Evolutionary conservation across 2,113 vertebrate genomes (phyloP).

Genomic region (Panthera uncia): DNA sequence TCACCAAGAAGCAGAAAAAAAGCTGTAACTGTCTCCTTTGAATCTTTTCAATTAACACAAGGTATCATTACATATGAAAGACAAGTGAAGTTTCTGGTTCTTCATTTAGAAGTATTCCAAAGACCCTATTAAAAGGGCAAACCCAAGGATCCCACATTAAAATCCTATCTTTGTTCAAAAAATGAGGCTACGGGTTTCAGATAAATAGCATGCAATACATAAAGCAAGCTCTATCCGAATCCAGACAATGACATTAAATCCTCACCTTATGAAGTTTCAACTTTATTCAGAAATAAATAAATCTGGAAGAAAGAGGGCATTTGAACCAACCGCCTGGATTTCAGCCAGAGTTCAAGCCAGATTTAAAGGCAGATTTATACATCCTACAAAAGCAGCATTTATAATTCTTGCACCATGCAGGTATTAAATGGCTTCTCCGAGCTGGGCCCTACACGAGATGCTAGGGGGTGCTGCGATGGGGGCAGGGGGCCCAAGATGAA

Average conservation of each 20-base stretch:
- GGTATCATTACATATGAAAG: not conserved
- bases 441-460: not conserved
- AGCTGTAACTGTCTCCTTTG: not conserved
- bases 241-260: not conserved
- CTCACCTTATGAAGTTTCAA: not conserved
- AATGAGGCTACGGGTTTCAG: not conserved
- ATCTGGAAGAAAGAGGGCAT: not conserved
- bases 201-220: not conserved
- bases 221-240: not conserved
- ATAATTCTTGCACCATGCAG: not conserved
- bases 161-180: not conserved
- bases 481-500: not conserved
- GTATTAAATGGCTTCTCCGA: not conserved
- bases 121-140: not conserved
- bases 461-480: not conserved
- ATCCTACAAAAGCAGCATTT: slow-evolving; percentile 59
- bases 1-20: slow-evolving; percentile 11
- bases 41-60: slow-evolving; percentile 32
- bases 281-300: slow-evolving; percentile 19
- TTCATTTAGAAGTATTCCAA: slow-evolving; percentile 31
- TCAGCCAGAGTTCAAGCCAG: slow-evolving; percentile 13
- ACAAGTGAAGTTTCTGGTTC: not conserved
- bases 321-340: slow-evolving; percentile 39
- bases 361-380: slow-evolving; percentile 63
- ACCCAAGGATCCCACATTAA: not conserved